Base-by-base conservation (phyloP, 2,888 invertebrate species). In the Perizoma flavofasciatum region DNA sequence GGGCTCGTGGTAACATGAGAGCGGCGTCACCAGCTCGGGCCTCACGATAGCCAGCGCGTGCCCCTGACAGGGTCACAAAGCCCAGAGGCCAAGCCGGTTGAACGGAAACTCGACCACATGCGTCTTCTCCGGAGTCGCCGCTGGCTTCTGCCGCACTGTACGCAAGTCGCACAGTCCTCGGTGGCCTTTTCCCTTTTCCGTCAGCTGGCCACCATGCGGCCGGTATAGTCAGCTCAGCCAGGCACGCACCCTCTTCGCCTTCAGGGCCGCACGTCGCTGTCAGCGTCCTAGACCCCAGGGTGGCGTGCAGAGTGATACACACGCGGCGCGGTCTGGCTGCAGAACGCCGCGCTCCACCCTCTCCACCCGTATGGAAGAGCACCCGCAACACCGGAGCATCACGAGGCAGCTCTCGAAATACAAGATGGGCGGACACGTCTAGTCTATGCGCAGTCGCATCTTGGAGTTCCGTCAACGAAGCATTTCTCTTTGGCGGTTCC, bases 211-310 rank as follows among this genome's bases (percentile, higher is more conserved):
- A 98, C 98, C 98, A 98, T 55, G 95, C 95, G 7, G 97, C 95
- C 0, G 98, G 98, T 41, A 98, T 94, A 1, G 97, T 96, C 59
- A 97, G 92, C 81, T 97, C 96, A 0, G 97, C 97, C 55, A 98
- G 93, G 81, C 98, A 98, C 0, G 98, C 98, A 0, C 98, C 97
- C 80, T 98, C 97, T 78, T 97, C 96, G 8, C 97, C 97, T 81
- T 97, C 97, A 1, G 98, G 98, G 75, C 97, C 97, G 87, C 98
- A 98, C n/a, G 97, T 96, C 0, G 98, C 96, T 54, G 97, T 96
- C 65, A 98, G 89, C 53, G 94, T 90, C 67, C 93, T 88, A 55
- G 93, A 81, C 59, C 93, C 92, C 73, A 94, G 92, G 66, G 92
- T 94, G 1, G 96, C 97, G 79, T 97, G 97, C 65, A 97, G 86